Base-by-base conservation (phyloP, 2,797 vertebrate species). In the Lerista edwardsae region DNA sequence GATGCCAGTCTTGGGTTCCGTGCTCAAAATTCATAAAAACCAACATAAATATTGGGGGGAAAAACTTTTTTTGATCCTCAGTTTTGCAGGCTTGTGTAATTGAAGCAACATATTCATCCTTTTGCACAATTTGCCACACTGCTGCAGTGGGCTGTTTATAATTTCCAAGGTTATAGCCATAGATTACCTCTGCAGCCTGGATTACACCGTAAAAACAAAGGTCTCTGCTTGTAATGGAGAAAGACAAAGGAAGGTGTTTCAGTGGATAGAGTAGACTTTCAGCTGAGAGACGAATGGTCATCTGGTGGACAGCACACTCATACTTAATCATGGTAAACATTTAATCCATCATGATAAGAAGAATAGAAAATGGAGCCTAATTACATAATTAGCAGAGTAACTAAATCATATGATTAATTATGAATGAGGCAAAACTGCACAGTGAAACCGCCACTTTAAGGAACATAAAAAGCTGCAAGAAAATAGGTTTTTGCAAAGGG, bases 321-420 rank as follows among this genome's bases (percentile, higher is more conserved):
- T 80, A 80, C 62, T 88, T 85, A 90, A 90, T 90, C 91, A 94
- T 86, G 86, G 83, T 87, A 89, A 93, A 89, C 68, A 85, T 75
- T 72, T 62, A 51, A 77, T 84, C 82, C 74, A 91, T 91, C 75
- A 75, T 44, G 75, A 86, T 86, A 81, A 77, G 59, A 9, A 88
- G 92, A 88, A 92, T 88, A 90, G 72, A 91, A 93, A 93, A 93
- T n/a, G 65, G 68, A 87, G 11, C 2, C 71, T 25, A 68, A 83
- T 41, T 51, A 41, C 21, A 31, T 59, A 67, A 83, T 76, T 41
- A 76, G 39, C 39, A 23, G 25, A 44, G 73, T 19, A 75, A 3
- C 31, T 19, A 21, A 83, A n/a, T 51, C 21, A 47, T 82, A 44
- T n/a, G 14, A n/a, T 67, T 68, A 44, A 15, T 8, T 34, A 75